Conservation (phyloP, 2,113 vertebrate species). For the Pycnonotus jocosus region DNA sequence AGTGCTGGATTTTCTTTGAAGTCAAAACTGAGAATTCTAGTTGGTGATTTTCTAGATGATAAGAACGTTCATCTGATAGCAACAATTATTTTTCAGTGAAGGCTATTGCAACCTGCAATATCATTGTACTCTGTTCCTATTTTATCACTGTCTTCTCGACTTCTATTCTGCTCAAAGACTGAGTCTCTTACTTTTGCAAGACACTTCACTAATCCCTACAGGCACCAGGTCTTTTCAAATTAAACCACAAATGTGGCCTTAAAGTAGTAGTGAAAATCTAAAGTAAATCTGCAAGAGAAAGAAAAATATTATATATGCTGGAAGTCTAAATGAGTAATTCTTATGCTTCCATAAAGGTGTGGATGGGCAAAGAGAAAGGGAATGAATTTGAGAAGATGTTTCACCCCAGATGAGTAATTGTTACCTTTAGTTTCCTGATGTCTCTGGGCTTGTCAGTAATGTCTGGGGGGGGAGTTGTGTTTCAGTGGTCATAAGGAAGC, state of each 20-base stretch:
- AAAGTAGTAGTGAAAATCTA: not conserved
- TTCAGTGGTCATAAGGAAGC: not conserved
- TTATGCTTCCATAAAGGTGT: not conserved
- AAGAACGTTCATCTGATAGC: not conserved
- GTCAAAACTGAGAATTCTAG: slow-evolving; percentile 29
- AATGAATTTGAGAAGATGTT: not conserved
- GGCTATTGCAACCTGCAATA: not conserved
- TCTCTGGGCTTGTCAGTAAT: not conserved
- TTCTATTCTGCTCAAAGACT: not conserved
- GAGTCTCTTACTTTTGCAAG: not conserved
- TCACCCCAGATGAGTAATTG: not conserved
- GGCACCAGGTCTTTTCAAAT: slow-evolving; percentile 1
- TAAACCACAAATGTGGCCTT: not conserved
- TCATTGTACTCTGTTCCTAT: not conserved
- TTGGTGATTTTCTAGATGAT: slow-evolving; percentile 18
- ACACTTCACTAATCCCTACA: not conserved
- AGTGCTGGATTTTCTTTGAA: slow-evolving; percentile 48
- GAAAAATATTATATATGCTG: not conserved
- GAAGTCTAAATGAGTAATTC: not conserved
- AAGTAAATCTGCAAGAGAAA: not conserved
- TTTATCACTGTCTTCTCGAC: not conserved
- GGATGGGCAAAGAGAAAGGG: not conserved
- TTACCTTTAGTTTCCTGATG: not conserved
- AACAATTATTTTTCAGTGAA: slow-evolving; percentile 35
- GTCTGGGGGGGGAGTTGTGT: not conserved